Base-by-base conservation (phyloP, 2,113 vertebrate genomes). In the Ancistrus triradiatus region DNA sequence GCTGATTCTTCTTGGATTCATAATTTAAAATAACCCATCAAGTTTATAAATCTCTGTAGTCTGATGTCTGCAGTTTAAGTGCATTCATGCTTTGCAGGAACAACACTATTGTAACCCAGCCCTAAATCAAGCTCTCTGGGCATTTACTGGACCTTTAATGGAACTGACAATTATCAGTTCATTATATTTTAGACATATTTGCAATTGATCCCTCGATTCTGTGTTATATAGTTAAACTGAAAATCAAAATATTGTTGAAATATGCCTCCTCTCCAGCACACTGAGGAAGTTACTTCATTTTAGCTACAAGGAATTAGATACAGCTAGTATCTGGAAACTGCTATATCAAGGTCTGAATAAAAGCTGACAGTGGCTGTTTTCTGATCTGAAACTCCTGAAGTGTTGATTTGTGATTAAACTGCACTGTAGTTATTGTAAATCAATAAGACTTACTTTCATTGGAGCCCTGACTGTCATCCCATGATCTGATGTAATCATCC, bases 401-500 rank as follows among this genome's bases (percentile, higher is more conserved):
- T 6, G 5, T 10, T 6, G 2, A 21, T 6, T 19, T 11, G 3
- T 49, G n/a, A 28, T 6, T 13, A 6, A 6, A 28, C 24, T 28
- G 10, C 21, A 38, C 33, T 38, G 49, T 31, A 27, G 35, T 27
- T 3, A 18, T n/a, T 59, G n/a, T 66, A 11, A 47, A 28, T 53
- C 17, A 19, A 38, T 53, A 17, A 59, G 37, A 72, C 74, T 89
- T 90, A 95, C 93, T 92, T 88, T 94, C 93, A 76, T 88, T 91
- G 61, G 88, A 90, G 52, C 81, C 84, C 82, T 91, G 92, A 77
- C 81, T 91, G 79, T 94, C 92, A 79, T 93, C 92, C 91, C 91
- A 92, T 79, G 90, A 90, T 75, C 90, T 90, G 73, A 94, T 92
- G 74, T 95, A 92, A 77, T 95, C 93, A 72, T 95, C 93, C 93